Conservation (phyloP, 2,113 vertebrate species). For the Onychorhynchus coronatus region DNA sequence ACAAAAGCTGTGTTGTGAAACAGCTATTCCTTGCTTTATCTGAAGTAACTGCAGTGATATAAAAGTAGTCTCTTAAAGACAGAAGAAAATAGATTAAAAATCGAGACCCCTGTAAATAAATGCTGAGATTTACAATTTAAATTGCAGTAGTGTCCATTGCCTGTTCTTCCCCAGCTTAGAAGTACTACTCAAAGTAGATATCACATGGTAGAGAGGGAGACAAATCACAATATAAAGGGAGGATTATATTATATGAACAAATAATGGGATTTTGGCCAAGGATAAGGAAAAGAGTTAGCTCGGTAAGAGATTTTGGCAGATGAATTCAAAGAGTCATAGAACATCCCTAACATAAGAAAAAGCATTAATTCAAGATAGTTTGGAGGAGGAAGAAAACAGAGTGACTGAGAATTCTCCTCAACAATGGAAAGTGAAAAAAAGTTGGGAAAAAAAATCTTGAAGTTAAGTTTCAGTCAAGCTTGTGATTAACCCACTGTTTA, state of each 20-base stretch:
- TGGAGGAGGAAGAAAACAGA: neutral
- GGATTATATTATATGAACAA: neutral
- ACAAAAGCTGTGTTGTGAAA: conserved; percentile 24
- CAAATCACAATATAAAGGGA: neutral
- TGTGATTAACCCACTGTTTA: neutral
- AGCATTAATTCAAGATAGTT: neutral
- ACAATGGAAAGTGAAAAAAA: neutral
- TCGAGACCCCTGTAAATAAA: neutral
- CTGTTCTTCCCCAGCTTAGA: neutral
- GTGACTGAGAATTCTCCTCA: neutral
- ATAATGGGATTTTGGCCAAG: neutral
- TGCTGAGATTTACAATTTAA: neutral
- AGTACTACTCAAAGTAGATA: neutral
- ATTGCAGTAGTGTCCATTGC: neutral
- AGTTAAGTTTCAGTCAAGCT: neutral
- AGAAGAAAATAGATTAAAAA: neutral
- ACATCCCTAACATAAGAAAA: neutral
- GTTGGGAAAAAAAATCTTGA: neutral
- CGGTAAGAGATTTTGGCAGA: neutral
- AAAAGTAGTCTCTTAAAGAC: neutral
- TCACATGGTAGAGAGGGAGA: neutral
- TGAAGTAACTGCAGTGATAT: neutral
- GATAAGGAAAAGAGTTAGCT: neutral
- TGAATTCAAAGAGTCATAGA: neutral
- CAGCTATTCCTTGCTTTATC: conserved; percentile 3